Evolutionary conservation across 2,888 invertebrate species (phyloP).

Genomic region (Gnatocerus cornutus): DNA sequence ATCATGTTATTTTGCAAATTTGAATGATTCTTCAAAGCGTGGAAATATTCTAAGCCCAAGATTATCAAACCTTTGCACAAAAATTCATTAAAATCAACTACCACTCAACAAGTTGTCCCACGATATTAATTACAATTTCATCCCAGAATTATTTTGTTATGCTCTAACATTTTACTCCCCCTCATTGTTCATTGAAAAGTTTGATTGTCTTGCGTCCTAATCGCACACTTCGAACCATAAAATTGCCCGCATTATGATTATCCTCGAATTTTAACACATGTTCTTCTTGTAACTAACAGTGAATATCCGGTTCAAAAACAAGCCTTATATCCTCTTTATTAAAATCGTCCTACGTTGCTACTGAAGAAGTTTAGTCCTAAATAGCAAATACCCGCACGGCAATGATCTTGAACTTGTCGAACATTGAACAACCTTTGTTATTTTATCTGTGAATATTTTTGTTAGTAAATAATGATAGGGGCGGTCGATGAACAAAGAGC

Average conservation of each 20-base stretch:
- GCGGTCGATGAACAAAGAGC: slow-evolving; percentile 40
- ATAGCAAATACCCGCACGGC: slow-evolving; percentile 33
- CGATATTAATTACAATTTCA: too few relatives aligned
- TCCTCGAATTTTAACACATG: slow-evolving; percentile 45
- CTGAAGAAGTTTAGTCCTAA: slow-evolving; percentile 18
- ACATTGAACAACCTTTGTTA: slow-evolving; percentile 33
- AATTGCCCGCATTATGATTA: slow-evolving; percentile 43
- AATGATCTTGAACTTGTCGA: slow-evolving; percentile 44
- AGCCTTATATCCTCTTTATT: slow-evolving; percentile 7
- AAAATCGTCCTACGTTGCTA: slow-evolving; percentile 10
- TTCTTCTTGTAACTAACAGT: slow-evolving; percentile 18
- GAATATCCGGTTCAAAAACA: background rate
- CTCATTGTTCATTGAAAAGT: background rate
- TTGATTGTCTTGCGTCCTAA: slow-evolving; percentile 39
- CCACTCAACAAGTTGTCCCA: too few relatives aligned
- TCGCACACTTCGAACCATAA: slow-evolving; percentile 24
- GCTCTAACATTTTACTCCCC: background rate
- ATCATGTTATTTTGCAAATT: too few relatives aligned
- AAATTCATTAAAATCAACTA: too few relatives aligned
- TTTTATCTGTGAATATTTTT: slow-evolving; percentile 37
- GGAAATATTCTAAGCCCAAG: too few relatives aligned
- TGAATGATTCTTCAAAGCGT: too few relatives aligned
- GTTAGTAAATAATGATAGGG: slow-evolving; percentile 38
- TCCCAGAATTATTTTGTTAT: background rate
- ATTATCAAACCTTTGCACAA: too few relatives aligned